Conservation (phyloP, 37 sponge, comb jelly and placozoan genomes). For the Crambe crambe region DNA sequence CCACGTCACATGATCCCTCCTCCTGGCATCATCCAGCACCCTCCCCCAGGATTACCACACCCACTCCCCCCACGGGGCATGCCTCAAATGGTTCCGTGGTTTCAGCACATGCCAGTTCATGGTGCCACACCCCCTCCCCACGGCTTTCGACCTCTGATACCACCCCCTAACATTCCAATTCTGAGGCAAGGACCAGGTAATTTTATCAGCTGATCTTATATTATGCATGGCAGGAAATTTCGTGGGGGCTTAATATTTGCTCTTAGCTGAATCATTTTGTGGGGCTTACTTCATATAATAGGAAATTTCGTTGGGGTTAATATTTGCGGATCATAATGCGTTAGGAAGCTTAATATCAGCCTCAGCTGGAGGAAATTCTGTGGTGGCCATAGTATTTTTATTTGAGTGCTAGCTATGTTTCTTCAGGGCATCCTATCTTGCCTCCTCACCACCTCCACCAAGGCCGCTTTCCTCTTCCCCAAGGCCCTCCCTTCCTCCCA, state of each 20-base stretch:
- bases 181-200: not conserved
- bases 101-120: not conserved
- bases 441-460: not conserved
- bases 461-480: not conserved
- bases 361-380: too few relatives aligned
- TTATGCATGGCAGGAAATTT: too few relatives aligned
- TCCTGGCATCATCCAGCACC: slow-evolving; percentile 4
- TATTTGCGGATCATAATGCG: too few relatives aligned
- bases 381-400: too few relatives aligned
- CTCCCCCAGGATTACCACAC: slow-evolving; percentile 2
- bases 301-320: too few relatives aligned
- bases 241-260: too few relatives aligned
- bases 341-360: too few relatives aligned
- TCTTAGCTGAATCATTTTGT: too few relatives aligned
- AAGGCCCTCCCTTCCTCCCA: not conserved
- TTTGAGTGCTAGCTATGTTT: too few relatives aligned
- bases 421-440: not conserved
- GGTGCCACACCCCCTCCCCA: slow-evolving; percentile 2
- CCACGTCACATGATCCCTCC: slow-evolving; percentile 5
- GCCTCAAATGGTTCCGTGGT: not conserved
- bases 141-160: not conserved
- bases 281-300: too few relatives aligned
- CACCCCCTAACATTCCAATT: not conserved
- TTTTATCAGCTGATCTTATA: too few relatives aligned
- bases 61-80: not conserved